Percentiles rank a stretch among this genome's conserved stretches.
phyloP scores from a whole-genome alignment of 2,888 invertebrate genomes.

The Acanthosepion esculentum region DNA sequence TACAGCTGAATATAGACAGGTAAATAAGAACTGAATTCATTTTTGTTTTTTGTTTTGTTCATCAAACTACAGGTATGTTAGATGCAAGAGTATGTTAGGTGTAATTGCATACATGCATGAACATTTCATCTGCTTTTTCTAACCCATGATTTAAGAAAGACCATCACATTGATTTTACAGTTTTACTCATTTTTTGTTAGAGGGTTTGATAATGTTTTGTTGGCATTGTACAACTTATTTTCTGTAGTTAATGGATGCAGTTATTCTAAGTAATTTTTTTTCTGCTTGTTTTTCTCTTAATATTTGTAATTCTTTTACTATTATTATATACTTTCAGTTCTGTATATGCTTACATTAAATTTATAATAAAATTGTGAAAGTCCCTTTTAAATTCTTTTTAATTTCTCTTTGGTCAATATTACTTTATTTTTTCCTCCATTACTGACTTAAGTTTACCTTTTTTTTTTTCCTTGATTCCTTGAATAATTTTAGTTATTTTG shows the following conservation, averaged over 20 bases:
- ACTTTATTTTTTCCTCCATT: not conserved
- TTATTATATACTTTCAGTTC: not conserved
- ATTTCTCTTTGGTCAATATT: not conserved
- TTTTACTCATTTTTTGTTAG: not conserved
- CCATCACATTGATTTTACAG: not conserved
- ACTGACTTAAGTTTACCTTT: too few species aligned
- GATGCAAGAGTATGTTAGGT: not conserved
- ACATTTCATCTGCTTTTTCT: not conserved
- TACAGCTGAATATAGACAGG: not conserved
- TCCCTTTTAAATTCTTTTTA: not conserved
- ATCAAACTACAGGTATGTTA: not conserved
- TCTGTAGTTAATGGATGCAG: not conserved
- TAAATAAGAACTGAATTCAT: not conserved
- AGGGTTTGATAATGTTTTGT: not conserved
- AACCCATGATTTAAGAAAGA: not conserved
- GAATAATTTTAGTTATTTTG: too few species aligned
- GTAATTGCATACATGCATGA: not conserved
- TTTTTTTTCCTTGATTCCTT: too few species aligned
- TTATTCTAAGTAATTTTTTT: not conserved
- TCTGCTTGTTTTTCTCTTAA: not conserved
- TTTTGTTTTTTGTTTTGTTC: not conserved
- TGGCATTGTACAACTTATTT: not conserved
- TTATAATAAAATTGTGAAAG: conserved; percentile 33
- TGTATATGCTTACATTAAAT: not conserved
- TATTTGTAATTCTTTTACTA: not conserved